phyloP scores from a whole-genome alignment of 1,140 invertebrate genomes.

The Lethocerus indicus region DNA sequence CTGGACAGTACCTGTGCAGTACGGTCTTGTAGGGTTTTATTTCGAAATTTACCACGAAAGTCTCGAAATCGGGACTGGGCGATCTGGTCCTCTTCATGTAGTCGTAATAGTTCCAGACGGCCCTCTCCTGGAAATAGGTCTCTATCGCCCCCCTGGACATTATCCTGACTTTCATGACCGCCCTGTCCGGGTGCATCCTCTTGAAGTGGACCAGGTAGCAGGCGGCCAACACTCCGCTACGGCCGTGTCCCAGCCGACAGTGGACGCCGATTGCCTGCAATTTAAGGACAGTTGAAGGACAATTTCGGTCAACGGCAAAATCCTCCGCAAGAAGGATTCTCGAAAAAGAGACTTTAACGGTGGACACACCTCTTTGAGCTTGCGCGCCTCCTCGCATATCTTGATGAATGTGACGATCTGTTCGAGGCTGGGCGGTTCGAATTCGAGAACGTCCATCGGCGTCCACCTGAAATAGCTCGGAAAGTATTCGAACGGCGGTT shows the following conservation, averaged over 20 bases:
- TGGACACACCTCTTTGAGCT: conserved; percentile 27
- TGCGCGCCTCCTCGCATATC: conserved; percentile 32
- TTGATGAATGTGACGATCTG: conserved; percentile 48
- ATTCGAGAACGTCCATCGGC: conserved; percentile 42
- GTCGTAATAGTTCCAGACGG: conserved; percentile 13
- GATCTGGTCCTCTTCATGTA: conserved; percentile 7
- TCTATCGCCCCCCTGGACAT: conserved; percentile 47
- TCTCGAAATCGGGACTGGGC: no score
- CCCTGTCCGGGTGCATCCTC: conserved; percentile 35
- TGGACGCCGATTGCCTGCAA: conserved; percentile 45
- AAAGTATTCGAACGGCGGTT: conserved; percentile 28
- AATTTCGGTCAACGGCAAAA: background rate
- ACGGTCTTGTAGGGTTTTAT: no score
- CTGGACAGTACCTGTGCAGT: no score
- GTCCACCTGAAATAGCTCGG: conserved; percentile 32
- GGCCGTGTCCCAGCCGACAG: conserved; percentile 43
- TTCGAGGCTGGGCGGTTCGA: conserved; percentile 40
- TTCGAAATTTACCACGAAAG: no score
- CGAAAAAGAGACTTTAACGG: background rate
- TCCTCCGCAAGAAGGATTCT: background rate
- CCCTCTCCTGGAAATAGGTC: conserved; percentile 36
- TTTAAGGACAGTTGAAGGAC: background rate
- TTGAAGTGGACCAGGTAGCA: conserved; percentile 47
- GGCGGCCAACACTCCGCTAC: conserved; percentile 49
- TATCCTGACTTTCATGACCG: conserved; percentile 39